Conservation (phyloP, 2,888 invertebrate genomes). For the Tryphoninae sp. region DNA sequence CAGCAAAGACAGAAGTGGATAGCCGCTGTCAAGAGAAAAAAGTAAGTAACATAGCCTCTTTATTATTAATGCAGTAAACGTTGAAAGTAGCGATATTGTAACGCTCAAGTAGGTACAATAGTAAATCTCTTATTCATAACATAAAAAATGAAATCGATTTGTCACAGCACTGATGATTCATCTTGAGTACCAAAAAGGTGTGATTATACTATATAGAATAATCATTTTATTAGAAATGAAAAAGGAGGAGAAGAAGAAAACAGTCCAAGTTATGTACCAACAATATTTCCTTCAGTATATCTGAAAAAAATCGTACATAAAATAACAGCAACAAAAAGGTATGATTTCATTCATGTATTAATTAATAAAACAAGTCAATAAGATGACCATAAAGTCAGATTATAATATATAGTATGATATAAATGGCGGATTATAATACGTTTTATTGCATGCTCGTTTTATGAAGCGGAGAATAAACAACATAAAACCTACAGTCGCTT, state of each 20-base stretch:
- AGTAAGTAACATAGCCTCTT: conserved; percentile 40
- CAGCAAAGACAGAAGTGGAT: conserved; percentile 51
- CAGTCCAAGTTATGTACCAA: conserved; percentile 45
- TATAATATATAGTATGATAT: too few relatives aligned
- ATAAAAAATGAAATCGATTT: conserved; percentile 19
- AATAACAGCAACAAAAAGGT: conserved; percentile 18
- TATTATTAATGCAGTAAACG: conserved; percentile 17
- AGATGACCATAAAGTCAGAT: conserved; percentile 11
- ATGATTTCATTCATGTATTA: conserved; percentile 7
- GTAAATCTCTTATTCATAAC: conserved; percentile 23
- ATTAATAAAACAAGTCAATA: conserved; percentile 17
- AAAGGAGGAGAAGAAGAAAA: conserved; percentile 27
- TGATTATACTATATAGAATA: conserved; percentile 44
- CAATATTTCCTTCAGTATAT: conserved; percentile 42
- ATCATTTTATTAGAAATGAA: conserved; percentile 44
- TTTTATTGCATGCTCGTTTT: conserved; percentile 38
- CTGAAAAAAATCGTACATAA: conserved; percentile 28
- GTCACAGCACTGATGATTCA: conserved; percentile 41
- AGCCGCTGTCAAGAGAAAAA: conserved; percentile 47
- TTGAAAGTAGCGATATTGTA: conserved; percentile 10
- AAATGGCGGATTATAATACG: conserved; percentile 13
- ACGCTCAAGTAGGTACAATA: conserved; percentile 21
- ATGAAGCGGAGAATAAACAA: conserved; percentile 24
- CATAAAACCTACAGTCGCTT: conserved; percentile 15
- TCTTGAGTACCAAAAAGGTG: conserved; percentile 47